Conservation (phyloP, 2,888 invertebrate species). For the Nephrotoma appendiculata region DNA sequence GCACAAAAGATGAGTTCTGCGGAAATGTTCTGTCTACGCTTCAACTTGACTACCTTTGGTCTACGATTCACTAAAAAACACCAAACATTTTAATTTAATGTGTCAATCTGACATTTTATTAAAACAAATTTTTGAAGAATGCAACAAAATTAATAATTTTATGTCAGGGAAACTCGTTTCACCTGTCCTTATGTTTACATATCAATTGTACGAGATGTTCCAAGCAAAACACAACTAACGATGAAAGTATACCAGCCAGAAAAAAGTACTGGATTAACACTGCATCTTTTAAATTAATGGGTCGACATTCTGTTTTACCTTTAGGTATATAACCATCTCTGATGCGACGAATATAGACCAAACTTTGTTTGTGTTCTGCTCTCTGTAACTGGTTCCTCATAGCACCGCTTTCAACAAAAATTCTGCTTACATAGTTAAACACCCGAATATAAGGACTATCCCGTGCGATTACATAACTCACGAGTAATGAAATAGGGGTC, state of each 20-base stretch:
- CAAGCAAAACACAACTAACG: neutral
- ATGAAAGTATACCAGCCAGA: neutral
- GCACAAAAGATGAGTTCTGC: no score
- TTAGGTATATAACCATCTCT: neutral
- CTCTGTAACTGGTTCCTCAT: neutral
- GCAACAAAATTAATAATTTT: no score
- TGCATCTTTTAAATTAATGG: neutral
- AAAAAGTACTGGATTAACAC: neutral
- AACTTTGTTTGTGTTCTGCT: neutral
- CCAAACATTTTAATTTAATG: no score
- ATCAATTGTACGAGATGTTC: neutral
- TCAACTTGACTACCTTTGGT: no score
- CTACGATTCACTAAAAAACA: no score
- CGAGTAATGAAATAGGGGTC: neutral
- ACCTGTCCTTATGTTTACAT: neutral
- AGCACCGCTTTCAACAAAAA: neutral
- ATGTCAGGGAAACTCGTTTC: neutral
- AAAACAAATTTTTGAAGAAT: no score
- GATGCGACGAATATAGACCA: neutral
- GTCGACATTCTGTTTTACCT: neutral
- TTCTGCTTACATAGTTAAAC: neutral
- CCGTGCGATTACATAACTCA: neutral
- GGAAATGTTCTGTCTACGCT: no score
- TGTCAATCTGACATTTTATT: no score
- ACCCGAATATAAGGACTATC: neutral